A percentile compares a stretch with the other conserved stretches of the same genome.
Conservation (phyloP, 2,888 invertebrate genomes). For the Busseola fusca region DNA sequence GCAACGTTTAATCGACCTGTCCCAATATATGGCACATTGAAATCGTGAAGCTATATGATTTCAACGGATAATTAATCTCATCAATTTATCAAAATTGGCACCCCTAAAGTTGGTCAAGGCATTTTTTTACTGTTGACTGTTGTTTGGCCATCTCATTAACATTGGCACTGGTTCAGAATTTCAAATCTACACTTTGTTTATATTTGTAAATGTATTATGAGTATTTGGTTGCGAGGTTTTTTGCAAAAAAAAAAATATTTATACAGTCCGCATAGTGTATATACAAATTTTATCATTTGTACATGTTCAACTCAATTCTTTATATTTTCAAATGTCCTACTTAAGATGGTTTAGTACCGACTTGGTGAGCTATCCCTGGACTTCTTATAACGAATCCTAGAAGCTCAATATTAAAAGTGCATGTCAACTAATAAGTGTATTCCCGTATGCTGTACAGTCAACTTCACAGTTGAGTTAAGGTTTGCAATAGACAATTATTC, state of each 20-base stretch:
- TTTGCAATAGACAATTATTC: constrained; percentile 77
- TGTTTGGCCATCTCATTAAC: constrained; percentile 29
- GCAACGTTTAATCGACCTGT: not conserved
- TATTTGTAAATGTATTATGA: constrained; percentile 1
- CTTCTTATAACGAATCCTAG: constrained; percentile 41
- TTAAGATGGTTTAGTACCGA: constrained; percentile 33
- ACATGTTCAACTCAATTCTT: constrained; percentile 45
- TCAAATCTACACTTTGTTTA: constrained; percentile 7
- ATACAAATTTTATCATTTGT: not conserved
- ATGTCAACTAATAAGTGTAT: constrained; percentile 50
- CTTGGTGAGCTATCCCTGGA: constrained; percentile 54
- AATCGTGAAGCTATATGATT: constrained; percentile 1
- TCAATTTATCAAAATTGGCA: constrained; percentile 30
- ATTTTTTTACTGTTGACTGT: constrained; percentile 5
- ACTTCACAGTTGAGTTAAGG: constrained; percentile 57
- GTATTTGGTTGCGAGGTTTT: constrained; percentile 29
- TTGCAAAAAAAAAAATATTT: not conserved
- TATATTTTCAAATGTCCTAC: constrained; percentile 35
- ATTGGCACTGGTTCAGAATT: constrained; percentile 45
- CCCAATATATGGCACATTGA: constrained; percentile 4
- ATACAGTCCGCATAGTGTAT: not conserved
- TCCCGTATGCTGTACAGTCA: constrained; percentile 44
- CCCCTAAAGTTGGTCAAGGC: constrained; percentile 36
- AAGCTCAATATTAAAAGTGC: constrained; percentile 55
- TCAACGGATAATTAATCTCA: constrained; percentile 1